A percentile compares a stretch with the other conserved stretches of the same genome.
Evolutionary conservation across 2,113 vertebrate genomes (phyloP).

Genomic region (Glaucidium brasilianum): DNA sequence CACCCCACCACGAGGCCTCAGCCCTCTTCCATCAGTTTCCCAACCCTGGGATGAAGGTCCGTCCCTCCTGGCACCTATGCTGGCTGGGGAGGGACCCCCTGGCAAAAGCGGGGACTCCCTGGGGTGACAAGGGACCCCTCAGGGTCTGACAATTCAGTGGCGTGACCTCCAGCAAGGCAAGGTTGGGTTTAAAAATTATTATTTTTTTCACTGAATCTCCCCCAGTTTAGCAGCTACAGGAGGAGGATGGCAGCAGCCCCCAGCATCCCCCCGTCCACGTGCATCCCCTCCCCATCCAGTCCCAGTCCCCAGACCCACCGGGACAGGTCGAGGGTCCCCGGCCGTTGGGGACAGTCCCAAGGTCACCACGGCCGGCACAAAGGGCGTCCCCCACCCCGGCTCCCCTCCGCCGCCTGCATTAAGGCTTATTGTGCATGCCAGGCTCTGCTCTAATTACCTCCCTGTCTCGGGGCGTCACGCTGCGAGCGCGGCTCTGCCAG

Average conservation of each 20-base stretch:
- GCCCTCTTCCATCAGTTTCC: neutral
- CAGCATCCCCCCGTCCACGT: accelerated
- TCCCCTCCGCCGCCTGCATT: neutral
- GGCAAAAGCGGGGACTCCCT: neutral
- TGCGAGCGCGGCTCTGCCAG: neutral
- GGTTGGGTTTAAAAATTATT: neutral
- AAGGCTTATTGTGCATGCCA: neutral
- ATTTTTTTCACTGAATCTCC: neutral
- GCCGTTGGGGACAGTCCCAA: neutral
- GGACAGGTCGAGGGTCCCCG: neutral
- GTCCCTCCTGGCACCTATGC: neutral
- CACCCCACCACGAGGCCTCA: neutral
- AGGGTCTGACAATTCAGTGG: accelerated
- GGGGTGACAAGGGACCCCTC: neutral
- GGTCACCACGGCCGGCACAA: neutral
- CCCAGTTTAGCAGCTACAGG: neutral
- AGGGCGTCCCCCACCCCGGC: neutral
- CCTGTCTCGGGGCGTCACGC: neutral
- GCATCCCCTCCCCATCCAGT: neutral
- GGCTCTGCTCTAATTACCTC: conserved; percentile 28
- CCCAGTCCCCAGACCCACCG: neutral
- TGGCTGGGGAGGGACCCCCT: neutral
- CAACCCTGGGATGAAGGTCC: neutral
- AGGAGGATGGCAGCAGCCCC: neutral
- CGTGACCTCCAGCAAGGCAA: neutral